These are phyloP conservation scores for Stenotaenia linearis DNA, from an alignment of 2,888 invertebrate species.

Conservation along the genomic window DNA sequence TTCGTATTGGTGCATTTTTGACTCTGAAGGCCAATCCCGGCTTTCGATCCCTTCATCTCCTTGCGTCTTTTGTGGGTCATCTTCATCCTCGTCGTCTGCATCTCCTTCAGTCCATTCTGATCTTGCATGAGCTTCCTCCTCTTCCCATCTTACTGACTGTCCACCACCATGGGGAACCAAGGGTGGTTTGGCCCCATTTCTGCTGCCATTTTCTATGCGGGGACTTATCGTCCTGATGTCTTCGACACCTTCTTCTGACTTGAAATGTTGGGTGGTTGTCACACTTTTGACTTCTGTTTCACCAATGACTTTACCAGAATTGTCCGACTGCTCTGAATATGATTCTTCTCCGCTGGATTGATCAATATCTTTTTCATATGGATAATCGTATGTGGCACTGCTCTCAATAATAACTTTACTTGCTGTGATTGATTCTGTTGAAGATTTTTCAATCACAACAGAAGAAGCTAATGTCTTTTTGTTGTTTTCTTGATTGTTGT, in stretches of 20 bases:
- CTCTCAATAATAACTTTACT: not conserved
- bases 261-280: not conserved
- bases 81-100: not conserved
- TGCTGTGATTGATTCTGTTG: not conserved
- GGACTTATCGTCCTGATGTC: not conserved
- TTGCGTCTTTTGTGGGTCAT: not conserved
- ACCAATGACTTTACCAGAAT: not conserved
- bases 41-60: not conserved
- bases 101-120: conserved; percentile 15
- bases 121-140: not conserved
- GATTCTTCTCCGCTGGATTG: not conserved
- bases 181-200: conserved; percentile 27
- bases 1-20: not conserved
- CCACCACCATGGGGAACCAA: conserved; percentile 26
- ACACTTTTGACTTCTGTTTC: not conserved
- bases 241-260: not conserved
- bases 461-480: not conserved
- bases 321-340: not conserved
- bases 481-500: not conserved
- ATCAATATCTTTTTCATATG: not conserved
- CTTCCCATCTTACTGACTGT: conserved; percentile 21
- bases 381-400: not conserved
- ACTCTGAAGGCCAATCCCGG: not conserved
- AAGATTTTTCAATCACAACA: not conserved
- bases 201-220: conserved; percentile 17